Base-by-base conservation (phyloP, 2,797 vertebrate species). In the Capromys pilorides region DNA sequence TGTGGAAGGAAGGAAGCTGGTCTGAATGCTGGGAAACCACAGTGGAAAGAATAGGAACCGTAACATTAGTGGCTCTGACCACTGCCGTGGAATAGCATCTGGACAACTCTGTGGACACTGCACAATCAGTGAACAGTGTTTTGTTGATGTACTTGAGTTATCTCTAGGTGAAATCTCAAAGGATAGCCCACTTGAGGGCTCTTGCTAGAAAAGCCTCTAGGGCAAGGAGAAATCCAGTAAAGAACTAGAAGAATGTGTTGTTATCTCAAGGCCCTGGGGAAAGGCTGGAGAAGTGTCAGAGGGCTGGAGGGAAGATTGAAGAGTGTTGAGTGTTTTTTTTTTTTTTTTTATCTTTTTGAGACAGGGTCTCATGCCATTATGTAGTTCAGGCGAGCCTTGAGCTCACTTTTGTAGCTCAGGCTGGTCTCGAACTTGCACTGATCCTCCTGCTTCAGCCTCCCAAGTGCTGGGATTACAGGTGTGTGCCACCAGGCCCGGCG, bases 1-100 rank as follows among this genome's bases (percentile, higher is more conserved):
- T 21, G 39, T 77, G 92, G 49, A 94, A 94, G 89, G 90, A 94
- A 96, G 94, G 94, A 94, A 92, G 88, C 84, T 51, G 83, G 92
- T n/a, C 14, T 54, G 75, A 93, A 92, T 90, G 64, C 82, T 4
- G 59, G 81, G 61, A 90, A 85, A 28, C 75, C 39, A 41, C 14
- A n/a, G 33, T 51, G 18, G 73, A 79, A 86, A 73, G 78, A 66
- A n/a, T 51, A 36, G 78, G n/a, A 51, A 79, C 61, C 64, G 31
- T 26, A 45, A 62, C 62, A 31, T 45, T 62, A 31, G 73, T 64
- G 86, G 64, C 67, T 49, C 39, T 36, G 9, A 39, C 66, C 45
- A 36, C 73, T 93, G 73, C 49, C 28, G 13, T 87, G 83, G 18
- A 79, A n/a, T 57, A 36, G 51, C 82, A 64, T 62, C 41, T 5